A percentile compares a stretch with the other conserved stretches of the same genome.
Evolutionary conservation across 2,888 invertebrate species (phyloP).

Genomic region (Drosophila nigricruria): DNA sequence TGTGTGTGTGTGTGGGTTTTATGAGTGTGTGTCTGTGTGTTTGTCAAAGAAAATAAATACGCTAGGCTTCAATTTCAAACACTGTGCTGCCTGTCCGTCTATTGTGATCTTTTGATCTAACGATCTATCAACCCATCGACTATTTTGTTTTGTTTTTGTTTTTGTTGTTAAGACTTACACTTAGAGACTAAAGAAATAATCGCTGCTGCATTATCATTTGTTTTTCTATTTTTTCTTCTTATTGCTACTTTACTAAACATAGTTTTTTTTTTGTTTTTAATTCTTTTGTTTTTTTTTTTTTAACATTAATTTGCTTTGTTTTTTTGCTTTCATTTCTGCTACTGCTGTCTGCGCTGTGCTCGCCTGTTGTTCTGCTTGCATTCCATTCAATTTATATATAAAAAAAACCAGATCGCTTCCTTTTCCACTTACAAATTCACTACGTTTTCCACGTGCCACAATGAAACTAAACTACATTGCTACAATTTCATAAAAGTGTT

Average conservation of each 20-base stretch:
- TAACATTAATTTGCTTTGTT: constrained; percentile 47
- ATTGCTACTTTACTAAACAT: constrained; percentile 49
- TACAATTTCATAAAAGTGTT: constrained; percentile 39
- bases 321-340: constrained; percentile 61
- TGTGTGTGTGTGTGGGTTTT: constrained; percentile 33
- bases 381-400: constrained; percentile 1
- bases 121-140: constrained; percentile 33
- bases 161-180: constrained; percentile 45
- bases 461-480: constrained; percentile 58
- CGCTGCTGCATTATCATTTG: constrained; percentile 34
- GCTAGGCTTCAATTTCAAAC: constrained; percentile 50
- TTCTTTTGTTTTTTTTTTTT: constrained; percentile 32
- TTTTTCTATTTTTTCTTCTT: constrained; percentile 30
- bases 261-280: constrained; percentile 26
- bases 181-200: constrained; percentile 59
- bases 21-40: constrained; percentile 19
- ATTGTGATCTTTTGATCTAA: constrained; percentile 21
- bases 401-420: constrained; percentile 36
- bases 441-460: constrained; percentile 39
- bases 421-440: constrained; percentile 29
- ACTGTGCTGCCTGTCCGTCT: constrained; percentile 28
- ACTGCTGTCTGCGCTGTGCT: constrained; percentile 35
- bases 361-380: constrained; percentile 20
- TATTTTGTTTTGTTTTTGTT: constrained; percentile 11
- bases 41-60: constrained; percentile 57